phyloP scores from a whole-genome alignment of 1,140 invertebrate genomes.

The Drosophila nikananu region DNA sequence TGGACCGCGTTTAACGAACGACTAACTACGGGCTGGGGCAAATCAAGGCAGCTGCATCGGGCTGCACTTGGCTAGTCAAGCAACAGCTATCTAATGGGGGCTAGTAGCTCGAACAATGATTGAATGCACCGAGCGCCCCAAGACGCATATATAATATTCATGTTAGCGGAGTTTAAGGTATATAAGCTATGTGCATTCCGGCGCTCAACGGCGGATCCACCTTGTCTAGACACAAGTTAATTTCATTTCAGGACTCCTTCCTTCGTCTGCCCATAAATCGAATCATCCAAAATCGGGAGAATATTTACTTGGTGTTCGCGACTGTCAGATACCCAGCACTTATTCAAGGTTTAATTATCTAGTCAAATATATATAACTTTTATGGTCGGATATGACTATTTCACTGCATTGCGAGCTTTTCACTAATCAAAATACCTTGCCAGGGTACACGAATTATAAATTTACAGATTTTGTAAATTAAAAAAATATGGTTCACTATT shows the following conservation, averaged over 20 bases:
- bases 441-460: too few species aligned
- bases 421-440: too few species aligned
- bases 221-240: slow-evolving; percentile 68
- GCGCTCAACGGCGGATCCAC: slow-evolving; percentile 2
- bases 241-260: slow-evolving; percentile 61
- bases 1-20: slow-evolving; percentile 50
- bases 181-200: not conserved
- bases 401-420: too few species aligned
- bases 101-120: slow-evolving; percentile 29
- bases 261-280: slow-evolving; percentile 72
- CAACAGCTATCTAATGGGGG: slow-evolving; percentile 19
- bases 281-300: slow-evolving; percentile 47
- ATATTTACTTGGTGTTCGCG: not conserved
- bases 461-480: too few species aligned
- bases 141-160: slow-evolving; percentile 26
- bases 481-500: too few species aligned
- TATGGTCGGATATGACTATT: too few species aligned
- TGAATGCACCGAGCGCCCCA: slow-evolving; percentile 36
- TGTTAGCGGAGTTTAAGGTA: not conserved
- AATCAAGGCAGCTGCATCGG: slow-evolving; percentile 27
- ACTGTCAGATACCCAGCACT: slow-evolving; percentile 6
- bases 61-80: slow-evolving; percentile 25
- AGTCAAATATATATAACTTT: too few species aligned
- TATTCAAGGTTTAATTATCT: not conserved
- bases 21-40: slow-evolving; percentile 47